Conservation (phyloP, 1,140 invertebrate species). For the Zophobas morio region DNA sequence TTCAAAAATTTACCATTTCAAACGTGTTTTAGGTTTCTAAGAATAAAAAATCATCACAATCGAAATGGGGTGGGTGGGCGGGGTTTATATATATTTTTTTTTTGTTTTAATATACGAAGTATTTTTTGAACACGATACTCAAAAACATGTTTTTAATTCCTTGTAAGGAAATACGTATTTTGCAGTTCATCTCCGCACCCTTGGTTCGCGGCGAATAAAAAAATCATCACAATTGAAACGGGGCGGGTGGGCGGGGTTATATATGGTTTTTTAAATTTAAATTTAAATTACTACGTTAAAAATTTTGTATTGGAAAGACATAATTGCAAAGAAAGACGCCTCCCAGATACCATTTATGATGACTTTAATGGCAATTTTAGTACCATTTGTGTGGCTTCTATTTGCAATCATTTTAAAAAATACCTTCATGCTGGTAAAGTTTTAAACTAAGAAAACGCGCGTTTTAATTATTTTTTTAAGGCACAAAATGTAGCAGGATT, state of each 20-base stretch:
- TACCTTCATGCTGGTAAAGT: conserved; percentile 81
- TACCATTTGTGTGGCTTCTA: conserved; percentile 83
- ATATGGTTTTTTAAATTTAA: conserved; percentile 31
- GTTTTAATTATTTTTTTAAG: conserved; percentile 68
- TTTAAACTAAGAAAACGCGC: conserved; percentile 47
- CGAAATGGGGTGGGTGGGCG: too few relatives aligned
- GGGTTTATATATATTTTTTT: conserved; percentile 31
- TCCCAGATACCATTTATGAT: conserved; percentile 86
- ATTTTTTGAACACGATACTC: too few relatives aligned
- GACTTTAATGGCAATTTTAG: conserved; percentile 83
- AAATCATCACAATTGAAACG: too few relatives aligned
- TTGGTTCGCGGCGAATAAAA: too few relatives aligned
- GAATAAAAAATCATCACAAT: too few relatives aligned
- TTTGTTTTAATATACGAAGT: conserved; percentile 54
- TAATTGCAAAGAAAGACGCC: conserved; percentile 83
- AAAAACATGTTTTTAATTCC: too few relatives aligned
- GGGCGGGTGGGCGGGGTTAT: too few relatives aligned
- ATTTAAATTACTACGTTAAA: conserved; percentile 4
- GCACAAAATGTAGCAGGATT: conserved; percentile 80
- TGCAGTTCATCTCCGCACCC: too few relatives aligned
- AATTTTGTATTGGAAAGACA: conserved; percentile 72
- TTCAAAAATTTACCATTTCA: too few relatives aligned
- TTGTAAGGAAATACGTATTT: too few relatives aligned
- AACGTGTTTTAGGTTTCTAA: too few relatives aligned
- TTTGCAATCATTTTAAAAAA: conserved; percentile 87